Evolutionary conservation across 2,797 vertebrate genomes (phyloP).

Genomic region (Acanthurus leucopareius): DNA sequence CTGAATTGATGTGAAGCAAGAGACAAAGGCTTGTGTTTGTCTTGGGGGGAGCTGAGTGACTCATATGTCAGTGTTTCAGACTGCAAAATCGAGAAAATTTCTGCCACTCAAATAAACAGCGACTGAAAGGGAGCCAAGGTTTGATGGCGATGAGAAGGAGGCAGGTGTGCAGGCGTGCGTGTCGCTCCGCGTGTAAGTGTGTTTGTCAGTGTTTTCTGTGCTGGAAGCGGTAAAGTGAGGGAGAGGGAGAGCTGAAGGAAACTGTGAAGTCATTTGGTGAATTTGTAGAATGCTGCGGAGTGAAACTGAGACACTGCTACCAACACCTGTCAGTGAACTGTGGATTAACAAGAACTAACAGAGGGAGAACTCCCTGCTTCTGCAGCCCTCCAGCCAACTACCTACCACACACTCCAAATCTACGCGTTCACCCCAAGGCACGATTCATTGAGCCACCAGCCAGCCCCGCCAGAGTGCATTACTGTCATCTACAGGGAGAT

Average conservation of each 20-base stretch:
- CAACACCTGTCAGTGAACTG: conserved; percentile 61
- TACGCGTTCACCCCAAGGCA: not conserved
- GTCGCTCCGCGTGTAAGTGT: not conserved
- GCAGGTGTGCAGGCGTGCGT: conserved; percentile 45
- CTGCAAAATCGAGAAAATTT: conserved; percentile 41
- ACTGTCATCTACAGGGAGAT: conserved; percentile 38
- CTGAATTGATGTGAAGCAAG: conserved; percentile 66
- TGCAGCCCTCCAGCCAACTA: not conserved
- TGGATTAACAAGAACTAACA: conserved; percentile 47
- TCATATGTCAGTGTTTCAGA: conserved; percentile 68
- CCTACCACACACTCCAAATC: conserved; percentile 13
- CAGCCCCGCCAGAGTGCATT: conserved; percentile 26
- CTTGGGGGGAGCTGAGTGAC: conserved; percentile 46
- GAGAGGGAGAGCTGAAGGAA: conserved; percentile 33
- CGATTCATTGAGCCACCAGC: conserved; percentile 25
- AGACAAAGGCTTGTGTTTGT: conserved; percentile 66
- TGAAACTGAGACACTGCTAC: conserved; percentile 47
- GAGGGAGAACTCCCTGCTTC: conserved; percentile 11
- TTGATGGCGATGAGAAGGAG: conserved; percentile 60
- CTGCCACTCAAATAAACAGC: conserved; percentile 66
- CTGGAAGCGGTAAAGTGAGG: conserved; percentile 24
- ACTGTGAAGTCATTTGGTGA: conserved; percentile 56
- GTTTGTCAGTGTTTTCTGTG: conserved; percentile 21
- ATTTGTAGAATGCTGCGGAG: conserved; percentile 54
- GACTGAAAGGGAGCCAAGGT: conserved; percentile 60